phyloP scores from a whole-genome alignment of 2,888 invertebrate species.

The Leptothorax acervorum region DNA sequence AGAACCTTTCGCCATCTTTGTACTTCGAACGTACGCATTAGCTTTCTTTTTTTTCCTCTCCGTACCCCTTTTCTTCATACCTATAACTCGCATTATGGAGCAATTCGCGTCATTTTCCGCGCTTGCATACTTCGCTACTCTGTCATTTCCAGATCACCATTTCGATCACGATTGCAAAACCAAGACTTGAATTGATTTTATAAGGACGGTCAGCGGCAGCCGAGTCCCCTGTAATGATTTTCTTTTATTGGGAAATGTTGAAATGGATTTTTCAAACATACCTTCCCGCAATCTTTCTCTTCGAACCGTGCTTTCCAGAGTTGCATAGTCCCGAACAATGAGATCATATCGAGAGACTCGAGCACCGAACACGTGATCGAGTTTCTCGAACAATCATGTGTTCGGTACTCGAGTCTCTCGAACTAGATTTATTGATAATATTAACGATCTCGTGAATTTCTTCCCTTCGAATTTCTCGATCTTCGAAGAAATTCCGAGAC shows the following conservation, averaged over 20 bases:
- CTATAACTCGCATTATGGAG: slow-evolving; percentile 12
- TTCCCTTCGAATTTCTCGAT: slow-evolving; percentile 1
- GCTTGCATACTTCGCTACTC: slow-evolving; percentile 5
- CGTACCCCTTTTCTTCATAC: not conserved
- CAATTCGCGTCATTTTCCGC: slow-evolving; percentile 34
- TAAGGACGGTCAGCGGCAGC: not conserved
- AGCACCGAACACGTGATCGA: not conserved
- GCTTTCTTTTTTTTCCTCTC: not conserved
- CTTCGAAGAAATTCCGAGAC: slow-evolving; percentile 20
- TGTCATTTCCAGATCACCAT: not conserved
- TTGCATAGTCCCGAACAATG: not conserved
- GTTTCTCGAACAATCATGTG: not conserved
- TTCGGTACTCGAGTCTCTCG: not conserved
- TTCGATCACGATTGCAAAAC: not conserved
- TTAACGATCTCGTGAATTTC: slow-evolving; percentile 19
- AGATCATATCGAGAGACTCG: not conserved
- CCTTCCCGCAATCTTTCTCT: not conserved
- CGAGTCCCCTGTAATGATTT: not conserved
- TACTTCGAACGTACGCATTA: slow-evolving; percentile 24
- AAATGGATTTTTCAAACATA: not conserved
- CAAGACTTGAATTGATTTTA: not conserved
- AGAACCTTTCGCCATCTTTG: slow-evolving; percentile 34
- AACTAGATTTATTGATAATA: not conserved
- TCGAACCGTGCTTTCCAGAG: slow-evolving; percentile 13
- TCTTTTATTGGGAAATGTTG: not conserved